Conservation (phyloP, 2,888 invertebrate genomes). For the Gastracanthus pulcherrimus region DNA sequence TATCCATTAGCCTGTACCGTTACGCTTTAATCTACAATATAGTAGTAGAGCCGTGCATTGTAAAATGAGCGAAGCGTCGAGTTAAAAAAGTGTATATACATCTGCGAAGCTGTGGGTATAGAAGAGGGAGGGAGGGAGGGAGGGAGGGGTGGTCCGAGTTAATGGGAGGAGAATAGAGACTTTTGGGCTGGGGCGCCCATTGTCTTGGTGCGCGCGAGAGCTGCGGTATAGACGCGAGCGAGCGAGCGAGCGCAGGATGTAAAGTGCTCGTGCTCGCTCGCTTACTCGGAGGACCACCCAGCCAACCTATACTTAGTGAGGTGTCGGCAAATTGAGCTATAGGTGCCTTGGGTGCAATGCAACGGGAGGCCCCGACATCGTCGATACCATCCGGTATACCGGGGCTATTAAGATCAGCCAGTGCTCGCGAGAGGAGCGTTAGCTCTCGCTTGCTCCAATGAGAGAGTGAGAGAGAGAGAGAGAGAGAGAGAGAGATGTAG, state of each 20-base stretch:
- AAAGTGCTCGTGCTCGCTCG: conserved; percentile 22
- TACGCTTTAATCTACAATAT: conserved; percentile 31
- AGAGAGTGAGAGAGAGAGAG: neutral
- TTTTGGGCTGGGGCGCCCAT: conserved; percentile 37
- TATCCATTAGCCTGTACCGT: conserved; percentile 21
- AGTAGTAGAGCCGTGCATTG: neutral
- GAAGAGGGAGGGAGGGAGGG: neutral
- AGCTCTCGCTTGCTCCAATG: neutral
- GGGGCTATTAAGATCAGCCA: conserved; percentile 50
- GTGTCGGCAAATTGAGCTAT: conserved; percentile 78
- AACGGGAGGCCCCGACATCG: conserved; percentile 64
- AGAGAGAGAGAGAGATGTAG: conserved; percentile 1
- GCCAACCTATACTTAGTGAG: conserved; percentile 78
- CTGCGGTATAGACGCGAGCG: conserved; percentile 5
- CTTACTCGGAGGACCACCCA: conserved; percentile 69
- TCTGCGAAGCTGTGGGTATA: neutral
- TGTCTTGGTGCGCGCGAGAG: conserved; percentile 41
- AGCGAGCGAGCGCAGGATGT: conserved; percentile 39
- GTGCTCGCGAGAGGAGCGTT: conserved; percentile 8
- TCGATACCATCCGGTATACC: conserved; percentile 70
- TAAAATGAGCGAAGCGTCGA: neutral
- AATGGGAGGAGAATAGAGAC: conserved; percentile 53
- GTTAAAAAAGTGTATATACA: too few relatives aligned
- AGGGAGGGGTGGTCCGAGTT: neutral
- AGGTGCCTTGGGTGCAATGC: conserved; percentile 74